Evolutionary conservation across 2,797 vertebrate genomes (phyloP), one percentile per base, ranked within the genome.

Genomic region (Cetoscarus ocellatus): DNA sequence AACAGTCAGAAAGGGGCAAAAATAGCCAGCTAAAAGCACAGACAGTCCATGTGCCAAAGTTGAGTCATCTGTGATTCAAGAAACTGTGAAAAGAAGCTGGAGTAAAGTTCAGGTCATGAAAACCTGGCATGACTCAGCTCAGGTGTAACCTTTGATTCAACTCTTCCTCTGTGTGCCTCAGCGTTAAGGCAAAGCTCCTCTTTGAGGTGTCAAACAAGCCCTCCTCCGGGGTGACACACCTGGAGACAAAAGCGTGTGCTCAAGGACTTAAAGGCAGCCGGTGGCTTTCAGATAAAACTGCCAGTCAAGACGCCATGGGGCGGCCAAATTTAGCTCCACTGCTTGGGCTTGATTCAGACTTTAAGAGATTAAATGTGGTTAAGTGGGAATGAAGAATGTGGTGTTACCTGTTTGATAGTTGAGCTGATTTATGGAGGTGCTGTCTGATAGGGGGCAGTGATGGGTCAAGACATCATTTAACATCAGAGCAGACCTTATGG

Each of bases 211-310:
- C 50, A 77, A 60, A 73, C 55, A 57, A 71, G 18, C 44, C 34
- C 68, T 50, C 49, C 58, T 64, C 5, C 10, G 17, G 44, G 59
- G 54, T 38, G 19, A 54, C 55, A 27, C 8, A 75, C 56, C 47
- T 43, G 43, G 27, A 76, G 51, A 67, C 61, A 47, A 3, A 44
- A 61, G 55, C 5, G 13, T 60, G 51, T 38, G 51, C 63, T 73
- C 13, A 15, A 61, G 58, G 49, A 35, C 61, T 73, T 79, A 66
- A 39, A 56, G 67, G 58, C 65, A 64, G 66, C 17, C 38, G 53
- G 57, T 70, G 52, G 70, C 60, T 83, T 84, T 61, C 66, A 60
- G 62, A 39, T 70, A 49, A 69, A 75, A 52, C 76, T 68, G 69
- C 52, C 67, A 53, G 67, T 79, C 56, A 61, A 35, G 44, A 35